Evolutionary conservation across 2,113 vertebrate genomes (phyloP).

Genomic region (Melanotaenia duboulayi): DNA sequence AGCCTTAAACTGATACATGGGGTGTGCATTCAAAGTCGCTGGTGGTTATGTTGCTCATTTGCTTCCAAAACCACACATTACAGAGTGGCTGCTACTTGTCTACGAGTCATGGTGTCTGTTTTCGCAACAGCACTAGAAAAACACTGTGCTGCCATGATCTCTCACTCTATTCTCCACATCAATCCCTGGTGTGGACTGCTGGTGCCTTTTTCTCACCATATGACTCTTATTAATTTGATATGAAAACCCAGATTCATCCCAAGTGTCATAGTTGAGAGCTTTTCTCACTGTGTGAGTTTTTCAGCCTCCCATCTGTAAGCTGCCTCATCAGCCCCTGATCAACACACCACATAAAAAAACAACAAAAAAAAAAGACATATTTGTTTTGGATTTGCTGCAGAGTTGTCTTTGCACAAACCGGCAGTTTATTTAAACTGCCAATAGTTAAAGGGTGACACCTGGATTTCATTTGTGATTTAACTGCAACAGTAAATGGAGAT

Average conservation of each 20-base stretch:
- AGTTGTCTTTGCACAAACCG: slow-evolving; percentile 31
- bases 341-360: slow-evolving; percentile 25
- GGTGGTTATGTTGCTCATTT: slow-evolving; percentile 58
- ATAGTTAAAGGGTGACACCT: slow-evolving; percentile 51
- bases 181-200: slow-evolving; percentile 50
- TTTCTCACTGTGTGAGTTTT: slow-evolving; percentile 53
- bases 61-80: slow-evolving; percentile 53
- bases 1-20: slow-evolving; percentile 22
- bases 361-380: slow-evolving; percentile 38
- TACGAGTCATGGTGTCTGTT: slow-evolving; percentile 51
- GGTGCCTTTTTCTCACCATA: slow-evolving; percentile 64
- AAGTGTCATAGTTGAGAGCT: slow-evolving; percentile 56
- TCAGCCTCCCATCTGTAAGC: slow-evolving; percentile 39
- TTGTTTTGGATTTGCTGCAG: slow-evolving; percentile 61
- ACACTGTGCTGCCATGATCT: slow-evolving; percentile 57
- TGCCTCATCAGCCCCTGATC: slow-evolving; percentile 44
- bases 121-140: slow-evolving; percentile 67
- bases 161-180: slow-evolving; percentile 64
- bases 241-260: slow-evolving; percentile 58
- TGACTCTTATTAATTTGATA: slow-evolving; percentile 72
- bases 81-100: slow-evolving; percentile 62
- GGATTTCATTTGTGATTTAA: slow-evolving; percentile 52
- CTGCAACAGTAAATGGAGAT: slow-evolving; percentile 43
- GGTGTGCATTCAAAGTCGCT: slow-evolving; percentile 32
- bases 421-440: slow-evolving; percentile 38